phyloP scores from a whole-genome alignment of 2,888 invertebrate species.

The Drosophila borborema region DNA sequence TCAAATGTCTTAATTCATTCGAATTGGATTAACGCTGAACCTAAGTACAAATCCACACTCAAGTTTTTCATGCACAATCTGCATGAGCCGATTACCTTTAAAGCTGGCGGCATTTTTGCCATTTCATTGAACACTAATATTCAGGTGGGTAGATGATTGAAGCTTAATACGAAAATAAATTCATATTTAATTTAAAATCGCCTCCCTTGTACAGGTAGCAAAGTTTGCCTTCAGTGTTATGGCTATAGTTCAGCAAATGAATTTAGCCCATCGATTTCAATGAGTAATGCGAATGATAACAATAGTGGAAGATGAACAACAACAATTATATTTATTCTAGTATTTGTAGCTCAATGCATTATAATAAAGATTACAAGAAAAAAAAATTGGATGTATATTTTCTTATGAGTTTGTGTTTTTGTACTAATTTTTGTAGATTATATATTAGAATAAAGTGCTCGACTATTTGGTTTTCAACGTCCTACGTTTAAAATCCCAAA shows the following conservation, averaged over 20 bases:
- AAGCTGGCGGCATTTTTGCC: constrained; percentile 31
- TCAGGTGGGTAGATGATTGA: constrained; percentile 44
- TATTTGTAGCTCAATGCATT: no score
- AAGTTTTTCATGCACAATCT: constrained; percentile 30
- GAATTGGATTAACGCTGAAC: constrained; percentile 38
- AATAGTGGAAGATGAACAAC: no score
- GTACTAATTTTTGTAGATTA: no score
- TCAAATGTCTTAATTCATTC: constrained; percentile 28
- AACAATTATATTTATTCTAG: no score
- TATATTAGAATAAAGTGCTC: no score
- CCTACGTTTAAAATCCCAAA: no score
- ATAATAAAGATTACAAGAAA: no score
- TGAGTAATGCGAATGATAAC: no score
- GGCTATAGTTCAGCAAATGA: constrained; percentile 10
- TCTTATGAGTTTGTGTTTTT: no score
- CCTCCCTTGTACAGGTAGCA: constrained; percentile 24
- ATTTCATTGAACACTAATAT: constrained; percentile 47
- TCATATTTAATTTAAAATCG: no score
- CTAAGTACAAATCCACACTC: constrained; percentile 27
- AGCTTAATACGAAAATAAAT: not conserved
- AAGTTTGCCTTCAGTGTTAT: constrained; percentile 76
- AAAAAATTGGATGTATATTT: no score
- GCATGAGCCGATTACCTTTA: constrained; percentile 42
- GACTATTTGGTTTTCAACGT: no score
- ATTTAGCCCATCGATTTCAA: constrained; percentile 48